These are phyloP conservation scores for Geodia barretti DNA, from an alignment of 37 sponge, comb jelly and placozoan species.

Conservation along the genomic window DNA sequence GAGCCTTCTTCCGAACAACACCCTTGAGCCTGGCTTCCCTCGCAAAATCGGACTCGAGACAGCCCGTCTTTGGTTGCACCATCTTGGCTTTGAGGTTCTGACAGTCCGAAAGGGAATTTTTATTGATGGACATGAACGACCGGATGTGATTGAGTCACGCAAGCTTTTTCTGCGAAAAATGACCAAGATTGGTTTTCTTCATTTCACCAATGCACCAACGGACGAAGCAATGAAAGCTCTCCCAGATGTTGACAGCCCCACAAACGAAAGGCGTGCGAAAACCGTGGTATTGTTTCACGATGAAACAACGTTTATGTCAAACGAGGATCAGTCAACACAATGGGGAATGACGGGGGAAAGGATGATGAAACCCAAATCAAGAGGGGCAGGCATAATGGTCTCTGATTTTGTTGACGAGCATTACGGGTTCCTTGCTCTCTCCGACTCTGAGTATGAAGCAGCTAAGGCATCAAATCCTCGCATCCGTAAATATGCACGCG, in stretches of 20 bases:
- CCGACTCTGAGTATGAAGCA: slow-evolving; percentile 4
- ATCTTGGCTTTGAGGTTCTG: slow-evolving; percentile 37
- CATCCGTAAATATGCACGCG: slow-evolving; percentile 6
- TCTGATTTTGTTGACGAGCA: slow-evolving; percentile 21
- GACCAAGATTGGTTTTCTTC: slow-evolving; percentile 25
- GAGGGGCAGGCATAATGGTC: slow-evolving; percentile 5
- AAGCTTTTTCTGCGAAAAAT: slow-evolving; percentile 34
- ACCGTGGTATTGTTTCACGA: slow-evolving; percentile 39
- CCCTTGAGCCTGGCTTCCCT: slow-evolving; percentile 41
- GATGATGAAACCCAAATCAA: slow-evolving; percentile 10
- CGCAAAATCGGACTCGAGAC: slow-evolving; percentile 19
- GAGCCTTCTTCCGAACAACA: not conserved
- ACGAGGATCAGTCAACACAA: slow-evolving; percentile 31
- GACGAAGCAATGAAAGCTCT: slow-evolving; percentile 11
- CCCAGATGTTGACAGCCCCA: slow-evolving; percentile 22
- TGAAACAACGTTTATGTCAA: slow-evolving; percentile 30
- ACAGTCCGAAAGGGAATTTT: slow-evolving; percentile 24
- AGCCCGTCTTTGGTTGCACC: slow-evolving; percentile 39
- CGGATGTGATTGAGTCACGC: slow-evolving; percentile 32
- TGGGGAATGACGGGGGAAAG: slow-evolving; percentile 22
- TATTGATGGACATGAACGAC: slow-evolving; percentile 57
- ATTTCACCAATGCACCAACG: slow-evolving; percentile 32
- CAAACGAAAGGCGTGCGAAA: slow-evolving; percentile 9
- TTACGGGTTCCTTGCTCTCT: slow-evolving; percentile 10
- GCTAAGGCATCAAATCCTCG: not conserved